A percentile compares a stretch with the other conserved stretches of the same genome.
Conservation (phyloP, 1,140 invertebrate species). For the Papilio aristodemus region DNA sequence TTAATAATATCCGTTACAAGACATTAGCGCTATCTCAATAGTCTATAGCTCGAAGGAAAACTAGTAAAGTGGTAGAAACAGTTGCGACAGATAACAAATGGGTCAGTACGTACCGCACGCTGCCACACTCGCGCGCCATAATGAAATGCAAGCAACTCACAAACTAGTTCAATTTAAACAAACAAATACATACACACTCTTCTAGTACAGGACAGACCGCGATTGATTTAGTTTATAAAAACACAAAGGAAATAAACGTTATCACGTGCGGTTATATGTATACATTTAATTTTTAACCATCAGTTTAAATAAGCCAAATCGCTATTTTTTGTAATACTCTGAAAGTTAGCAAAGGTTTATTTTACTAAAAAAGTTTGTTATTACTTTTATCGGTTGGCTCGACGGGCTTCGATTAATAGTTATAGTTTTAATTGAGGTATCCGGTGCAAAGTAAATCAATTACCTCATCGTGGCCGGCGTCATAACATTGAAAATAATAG, state of each 20-base stretch:
- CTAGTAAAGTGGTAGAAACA: slow-evolving; percentile 21
- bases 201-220: neutral
- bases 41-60: slow-evolving; percentile 9
- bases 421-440: slow-evolving; percentile 11
- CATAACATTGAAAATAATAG: slow-evolving; percentile 1
- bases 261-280: too few species aligned
- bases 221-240: neutral
- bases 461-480: neutral
- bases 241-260: too few species aligned
- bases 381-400: slow-evolving; percentile 13
- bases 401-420: slow-evolving; percentile 16
- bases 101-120: slow-evolving; percentile 12
- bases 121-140: slow-evolving; percentile 18
- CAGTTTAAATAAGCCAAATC: too few species aligned
- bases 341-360: slow-evolving; percentile 9
- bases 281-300: too few species aligned
- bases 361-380: slow-evolving; percentile 14
- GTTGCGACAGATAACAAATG: slow-evolving; percentile 29
- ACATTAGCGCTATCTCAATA: slow-evolving; percentile 5
- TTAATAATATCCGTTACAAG: slow-evolving; percentile 7
- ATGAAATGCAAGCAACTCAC: slow-evolving; percentile 24
- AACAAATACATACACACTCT: slow-evolving; percentile 2
- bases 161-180: slow-evolving; percentile 24
- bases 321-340: neutral
- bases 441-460: slow-evolving; percentile 27